A percentile compares a stretch with the other conserved stretches of the same genome.
Evolutionary conservation across 2,888 invertebrate genomes (phyloP).

Genomic region (Cenopis cana): DNA sequence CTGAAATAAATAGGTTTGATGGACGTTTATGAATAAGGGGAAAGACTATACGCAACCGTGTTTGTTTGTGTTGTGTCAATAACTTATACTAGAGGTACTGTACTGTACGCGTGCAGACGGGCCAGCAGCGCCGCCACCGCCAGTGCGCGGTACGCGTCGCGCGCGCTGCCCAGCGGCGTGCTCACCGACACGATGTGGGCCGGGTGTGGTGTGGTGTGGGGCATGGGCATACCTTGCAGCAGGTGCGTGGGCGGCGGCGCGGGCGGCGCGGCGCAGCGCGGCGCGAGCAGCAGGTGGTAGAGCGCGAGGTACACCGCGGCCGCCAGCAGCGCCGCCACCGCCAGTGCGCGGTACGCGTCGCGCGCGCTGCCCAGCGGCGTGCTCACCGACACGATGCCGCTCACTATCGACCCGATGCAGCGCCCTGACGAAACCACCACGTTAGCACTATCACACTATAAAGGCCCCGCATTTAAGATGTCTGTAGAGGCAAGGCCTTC

Average conservation of each 20-base stretch:
- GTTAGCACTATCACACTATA: too few relatives aligned
- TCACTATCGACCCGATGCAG: slow-evolving; percentile 89
- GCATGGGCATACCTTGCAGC: slow-evolving; percentile 86
- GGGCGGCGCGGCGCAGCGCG: slow-evolving; percentile 88
- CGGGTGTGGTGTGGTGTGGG: too few relatives aligned
- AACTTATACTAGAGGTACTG: too few relatives aligned
- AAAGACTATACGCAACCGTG: too few relatives aligned
- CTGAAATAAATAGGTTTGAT: too few relatives aligned
- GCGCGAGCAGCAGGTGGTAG: slow-evolving; percentile 91
- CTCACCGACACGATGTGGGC: slow-evolving; percentile 77
- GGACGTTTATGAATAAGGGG: too few relatives aligned
- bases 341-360: slow-evolving; percentile 87
- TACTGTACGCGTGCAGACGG: too few relatives aligned
- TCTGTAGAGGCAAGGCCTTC: too few relatives aligned
- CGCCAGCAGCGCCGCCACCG: slow-evolving; percentile 86
- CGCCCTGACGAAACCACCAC: slow-evolving; percentile 81
- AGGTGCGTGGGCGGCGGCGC: slow-evolving; percentile 87
- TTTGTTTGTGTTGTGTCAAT: too few relatives aligned
- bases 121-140: slow-evolving; percentile 87
- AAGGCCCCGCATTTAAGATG: too few relatives aligned
- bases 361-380: slow-evolving; percentile 72
- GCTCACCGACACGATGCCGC: slow-evolving; percentile 81
- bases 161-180: slow-evolving; percentile 70
- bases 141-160: slow-evolving; percentile 86
- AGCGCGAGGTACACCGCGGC: slow-evolving; percentile 89